Conservation (phyloP, 2,888 invertebrate genomes). For the Drosophila siamana region DNA sequence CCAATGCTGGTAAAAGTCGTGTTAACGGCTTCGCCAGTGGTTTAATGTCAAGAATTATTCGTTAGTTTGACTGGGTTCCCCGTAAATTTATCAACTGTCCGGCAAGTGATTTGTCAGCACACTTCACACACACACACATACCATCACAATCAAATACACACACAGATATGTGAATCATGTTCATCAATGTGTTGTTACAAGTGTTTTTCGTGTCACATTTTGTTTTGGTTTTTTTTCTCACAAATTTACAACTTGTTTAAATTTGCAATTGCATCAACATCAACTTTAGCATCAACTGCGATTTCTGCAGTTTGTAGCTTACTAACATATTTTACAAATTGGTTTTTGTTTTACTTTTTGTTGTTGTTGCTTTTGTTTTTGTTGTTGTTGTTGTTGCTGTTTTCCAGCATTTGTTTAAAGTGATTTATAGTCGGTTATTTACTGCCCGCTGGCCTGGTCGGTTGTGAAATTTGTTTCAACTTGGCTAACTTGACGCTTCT, state of each 20-base stretch:
- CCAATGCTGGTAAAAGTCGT: slow-evolving; percentile 71
- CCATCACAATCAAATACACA: slow-evolving; percentile 8
- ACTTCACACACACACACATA: slow-evolving; percentile 12
- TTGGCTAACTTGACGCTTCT: slow-evolving; percentile 60
- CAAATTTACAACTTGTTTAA: slow-evolving; percentile 76
- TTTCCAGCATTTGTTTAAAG: slow-evolving; percentile 64
- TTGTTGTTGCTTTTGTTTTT: slow-evolving; percentile 26
- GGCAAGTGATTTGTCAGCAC: slow-evolving; percentile 56
- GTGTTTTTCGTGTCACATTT: slow-evolving; percentile 46
- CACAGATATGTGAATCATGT: slow-evolving; percentile 42
- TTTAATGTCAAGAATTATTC: slow-evolving; percentile 54
- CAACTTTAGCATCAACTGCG: slow-evolving; percentile 25
- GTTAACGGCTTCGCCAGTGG: slow-evolving; percentile 50
- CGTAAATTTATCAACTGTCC: slow-evolving; percentile 46
- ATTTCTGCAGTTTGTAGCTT: slow-evolving; percentile 48
- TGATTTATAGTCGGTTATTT: slow-evolving; percentile 77
- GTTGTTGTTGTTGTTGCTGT: slow-evolving; percentile 12
- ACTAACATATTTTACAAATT: slow-evolving; percentile 49
- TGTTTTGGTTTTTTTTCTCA: slow-evolving; percentile 27
- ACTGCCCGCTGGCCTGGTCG: slow-evolving; percentile 60
- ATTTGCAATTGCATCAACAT: slow-evolving; percentile 55
- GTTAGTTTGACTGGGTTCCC: slow-evolving; percentile 24
- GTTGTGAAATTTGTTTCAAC: slow-evolving; percentile 72
- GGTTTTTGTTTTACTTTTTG: slow-evolving; percentile 26
- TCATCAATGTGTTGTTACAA: slow-evolving; percentile 65